Base-by-base conservation (phyloP, 2,888 invertebrate species). In the Tanytarsus gracilentus region DNA sequence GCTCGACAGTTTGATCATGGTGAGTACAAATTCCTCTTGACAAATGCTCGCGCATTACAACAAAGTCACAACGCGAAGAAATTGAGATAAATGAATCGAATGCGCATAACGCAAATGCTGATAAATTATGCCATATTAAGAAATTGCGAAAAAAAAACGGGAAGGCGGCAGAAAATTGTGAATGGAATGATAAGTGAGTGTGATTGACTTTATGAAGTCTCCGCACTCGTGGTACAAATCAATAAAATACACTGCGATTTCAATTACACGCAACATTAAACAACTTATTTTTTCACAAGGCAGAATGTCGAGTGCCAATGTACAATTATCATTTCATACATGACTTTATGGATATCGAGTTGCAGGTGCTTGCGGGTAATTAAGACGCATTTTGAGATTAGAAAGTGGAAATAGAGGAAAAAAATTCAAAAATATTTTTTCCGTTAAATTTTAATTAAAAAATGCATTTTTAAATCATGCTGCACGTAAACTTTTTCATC, bases 1-100 rank as follows among this genome's bases (percentile, higher is more conserved):
- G 67, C 70, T 79, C 65, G 78, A 79, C 70, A 76, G 71, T 65
- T 71, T 79, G 60, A 77, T 78, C 62, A 74, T 76, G 74, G 79
- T 79, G 67, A 77, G 77, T 64, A 51, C 25, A 44, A n/a, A 40
- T 40, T 40, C 18, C 16, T 16, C 16, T 18, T 40, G 14, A 40
- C 2, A 14, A 36, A 36, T 18, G 40, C 3, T 40, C 21, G 16
- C 6, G 21, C 36, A 36, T 36, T 36, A 40, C 40, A 14, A 40
- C 6, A 16, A 16, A 40, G 16, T 16, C 16, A 18, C 18, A 21
- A 21, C 40, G 21, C n/a, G 21, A 9, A 14, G 16, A 18, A 40
- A 16, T 40, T 40, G 18, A 40, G 40, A 40, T 40, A 40, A 40
- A 40, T 40, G 21, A 40, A 40, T 9, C 8, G 40, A 16, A 40